Percentiles rank a stretch among this genome's conserved stretches.
Evolutionary conservation across 2,888 invertebrate species (phyloP).

Genomic region (Drosophila pegasa): DNA sequence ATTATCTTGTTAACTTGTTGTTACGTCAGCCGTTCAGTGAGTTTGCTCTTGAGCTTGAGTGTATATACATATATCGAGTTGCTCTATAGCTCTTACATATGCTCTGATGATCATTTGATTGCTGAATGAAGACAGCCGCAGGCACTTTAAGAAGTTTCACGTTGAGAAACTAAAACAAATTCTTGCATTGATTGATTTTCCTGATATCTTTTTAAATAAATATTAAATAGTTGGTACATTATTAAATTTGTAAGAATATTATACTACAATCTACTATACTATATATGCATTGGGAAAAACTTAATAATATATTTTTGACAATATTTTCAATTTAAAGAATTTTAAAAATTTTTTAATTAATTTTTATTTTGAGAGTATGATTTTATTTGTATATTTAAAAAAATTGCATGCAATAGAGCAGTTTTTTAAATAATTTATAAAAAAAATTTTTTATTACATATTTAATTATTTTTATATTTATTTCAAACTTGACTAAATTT

Average conservation of each 20-base stretch:
- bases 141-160: conserved; percentile 28
- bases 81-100: conserved; percentile 32
- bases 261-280: no score
- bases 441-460: no score
- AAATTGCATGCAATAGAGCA: no score
- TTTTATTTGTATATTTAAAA: no score
- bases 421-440: no score
- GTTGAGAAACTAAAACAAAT: conserved; percentile 18
- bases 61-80: conserved; percentile 3
- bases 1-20: conserved; percentile 81
- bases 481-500: no score
- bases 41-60: conserved; percentile 68
- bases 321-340: no score
- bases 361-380: no score
- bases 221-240: neutral
- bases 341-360: no score
- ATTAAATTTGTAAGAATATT: neutral
- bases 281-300: no score
- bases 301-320: no score
- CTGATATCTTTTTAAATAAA: neutral
- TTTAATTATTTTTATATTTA: no score
- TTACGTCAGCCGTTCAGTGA: conserved; percentile 75
- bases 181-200: conserved; percentile 11
- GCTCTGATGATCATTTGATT: conserved; percentile 58
- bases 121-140: conserved; percentile 24